Conservation (phyloP, 2,888 invertebrate species). For the Bhutanitis thaidina region DNA sequence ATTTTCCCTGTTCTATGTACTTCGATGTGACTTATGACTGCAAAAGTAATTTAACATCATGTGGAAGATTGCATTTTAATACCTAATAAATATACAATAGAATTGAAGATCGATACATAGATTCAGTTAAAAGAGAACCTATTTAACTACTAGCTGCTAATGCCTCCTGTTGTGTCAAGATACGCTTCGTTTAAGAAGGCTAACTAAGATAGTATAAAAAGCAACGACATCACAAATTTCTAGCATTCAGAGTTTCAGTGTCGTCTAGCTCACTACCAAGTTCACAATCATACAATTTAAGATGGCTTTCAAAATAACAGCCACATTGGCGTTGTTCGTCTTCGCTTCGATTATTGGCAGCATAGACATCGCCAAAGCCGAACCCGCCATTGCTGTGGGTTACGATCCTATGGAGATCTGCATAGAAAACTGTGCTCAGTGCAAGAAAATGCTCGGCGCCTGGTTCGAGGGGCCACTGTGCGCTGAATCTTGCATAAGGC, state of each 20-base stretch:
- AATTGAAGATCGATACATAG: too few species aligned
- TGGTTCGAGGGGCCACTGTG: slow-evolving; percentile 92
- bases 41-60: too few species aligned
- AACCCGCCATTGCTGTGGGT: slow-evolving; percentile 41
- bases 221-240: not conserved
- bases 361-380: slow-evolving; percentile 10
- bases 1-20: too few species aligned
- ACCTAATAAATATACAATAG: too few species aligned
- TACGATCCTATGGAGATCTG: slow-evolving; percentile 83
- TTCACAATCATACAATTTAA: not conserved
- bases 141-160: too few species aligned
- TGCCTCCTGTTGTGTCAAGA: not conserved
- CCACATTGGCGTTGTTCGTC: not conserved
- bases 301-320: not conserved
- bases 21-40: too few species aligned
- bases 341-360: not conserved
- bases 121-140: too few species aligned
- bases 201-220: not conserved
- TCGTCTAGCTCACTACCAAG: not conserved
- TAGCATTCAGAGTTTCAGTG: not conserved
- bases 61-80: too few species aligned
- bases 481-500: slow-evolving; percentile 89
- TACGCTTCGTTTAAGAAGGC: not conserved
- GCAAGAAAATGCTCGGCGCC: slow-evolving; percentile 90
- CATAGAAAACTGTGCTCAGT: slow-evolving; percentile 91